A percentile compares a stretch with the other conserved stretches of the same genome.
phyloP scores from a whole-genome alignment of 2,888 invertebrate species.

The Meteorus cinctellus region DNA sequence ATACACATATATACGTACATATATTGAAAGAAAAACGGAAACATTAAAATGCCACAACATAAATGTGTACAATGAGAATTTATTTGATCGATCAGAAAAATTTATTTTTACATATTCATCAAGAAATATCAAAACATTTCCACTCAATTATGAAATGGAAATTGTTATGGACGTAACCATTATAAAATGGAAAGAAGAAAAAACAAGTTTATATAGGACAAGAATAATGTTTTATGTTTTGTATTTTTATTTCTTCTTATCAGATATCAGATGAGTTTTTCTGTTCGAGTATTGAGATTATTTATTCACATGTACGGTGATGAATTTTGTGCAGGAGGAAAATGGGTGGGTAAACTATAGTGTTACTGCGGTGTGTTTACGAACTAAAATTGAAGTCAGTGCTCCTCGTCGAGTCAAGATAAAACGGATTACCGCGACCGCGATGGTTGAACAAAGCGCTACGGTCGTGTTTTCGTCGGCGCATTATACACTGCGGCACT shows the following conservation, averaged over 20 bases:
- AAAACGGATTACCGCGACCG: slow-evolving; percentile 48
- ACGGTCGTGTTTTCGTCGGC: slow-evolving; percentile 38
- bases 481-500: slow-evolving; percentile 24
- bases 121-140: no score
- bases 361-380: slow-evolving; percentile 35
- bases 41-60: slow-evolving; percentile 7
- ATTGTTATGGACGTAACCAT: no score
- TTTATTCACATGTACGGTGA: not conserved
- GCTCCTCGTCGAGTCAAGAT: slow-evolving; percentile 39
- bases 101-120: no score
- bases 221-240: no score
- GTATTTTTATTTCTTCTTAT: no score
- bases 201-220: no score
- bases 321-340: not conserved
- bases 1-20: not conserved
- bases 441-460: slow-evolving; percentile 31
- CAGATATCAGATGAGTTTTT: no score
- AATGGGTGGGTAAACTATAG: not conserved
- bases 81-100: not conserved
- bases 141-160: no score
- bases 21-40: slow-evolving; percentile 17
- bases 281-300: not conserved
- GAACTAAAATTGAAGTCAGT: slow-evolving; percentile 37
- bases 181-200: no score
- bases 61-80: not conserved